Evolutionary conservation across 2,888 invertebrate species (phyloP).

Genomic region (Drosophila anomalipes): DNA sequence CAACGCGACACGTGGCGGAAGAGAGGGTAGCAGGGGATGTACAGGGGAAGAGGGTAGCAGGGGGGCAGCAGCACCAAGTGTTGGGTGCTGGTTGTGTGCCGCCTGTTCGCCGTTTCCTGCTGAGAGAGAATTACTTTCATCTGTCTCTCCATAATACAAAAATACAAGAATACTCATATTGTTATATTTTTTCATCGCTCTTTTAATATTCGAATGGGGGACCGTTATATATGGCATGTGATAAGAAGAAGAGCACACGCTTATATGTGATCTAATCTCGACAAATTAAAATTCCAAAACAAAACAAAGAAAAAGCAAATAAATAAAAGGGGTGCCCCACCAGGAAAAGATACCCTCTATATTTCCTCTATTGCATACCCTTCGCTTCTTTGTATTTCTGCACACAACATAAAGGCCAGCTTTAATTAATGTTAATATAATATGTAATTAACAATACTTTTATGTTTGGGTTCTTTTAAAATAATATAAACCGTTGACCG

Average conservation of each 20-base stretch:
- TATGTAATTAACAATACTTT: neutral
- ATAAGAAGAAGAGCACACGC: constrained; percentile 27
- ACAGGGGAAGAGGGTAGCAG: neutral
- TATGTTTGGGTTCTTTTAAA: too few species aligned
- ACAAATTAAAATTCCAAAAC: constrained; percentile 57
- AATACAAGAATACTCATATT: constrained; percentile 22
- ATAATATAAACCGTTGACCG: neutral
- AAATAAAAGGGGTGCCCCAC: constrained; percentile 12
- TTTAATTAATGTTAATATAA: neutral
- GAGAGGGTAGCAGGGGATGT: neutral
- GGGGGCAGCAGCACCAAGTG: neutral
- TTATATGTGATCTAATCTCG: constrained; percentile 61
- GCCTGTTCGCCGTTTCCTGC: constrained; percentile 58
- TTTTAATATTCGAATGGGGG: constrained; percentile 34
- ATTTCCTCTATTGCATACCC: neutral
- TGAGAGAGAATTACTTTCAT: constrained; percentile 57
- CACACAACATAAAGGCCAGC: neutral
- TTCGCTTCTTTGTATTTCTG: neutral
- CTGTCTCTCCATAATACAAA: constrained; percentile 18
- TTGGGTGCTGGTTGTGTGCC: constrained; percentile 14
- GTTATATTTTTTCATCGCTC: constrained; percentile 1
- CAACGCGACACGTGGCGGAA: constrained; percentile 59
- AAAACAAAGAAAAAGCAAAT: neutral
- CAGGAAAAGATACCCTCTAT: neutral
- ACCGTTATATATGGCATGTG: neutral